Evolutionary conservation across 2,797 vertebrate genomes (phyloP), one percentile per base, ranked within the genome.

Genomic region (Tangara arthus): DNA sequence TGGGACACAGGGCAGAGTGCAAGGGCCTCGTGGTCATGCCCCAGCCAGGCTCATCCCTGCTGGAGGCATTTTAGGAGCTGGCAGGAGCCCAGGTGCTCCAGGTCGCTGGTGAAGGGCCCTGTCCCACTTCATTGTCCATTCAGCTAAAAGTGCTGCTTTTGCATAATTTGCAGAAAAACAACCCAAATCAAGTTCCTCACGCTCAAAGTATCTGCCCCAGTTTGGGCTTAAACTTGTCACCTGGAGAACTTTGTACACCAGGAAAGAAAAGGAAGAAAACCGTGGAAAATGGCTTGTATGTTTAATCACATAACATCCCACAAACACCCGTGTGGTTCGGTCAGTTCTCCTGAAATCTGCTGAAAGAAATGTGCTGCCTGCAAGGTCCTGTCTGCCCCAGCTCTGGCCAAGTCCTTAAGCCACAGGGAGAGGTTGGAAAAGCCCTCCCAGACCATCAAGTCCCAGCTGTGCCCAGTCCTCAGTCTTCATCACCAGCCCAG

Each of bases 291-390:
- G 18, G 44, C n/a, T 75, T 77, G 42, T 73, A 53, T 41, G 21
- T 88, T 95, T 88, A 90, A 86, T 83, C 34, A 34, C 12, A 3
- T 3, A 39, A 46, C 32, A 50, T 23, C 60, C 65, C 60, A 22
- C 32, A 37, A 71, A 28, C 0, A 9, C 21, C 28, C 8, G 10
- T 0, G 0, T 41, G 56, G 64, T 39, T 39, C 3, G 12, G 5
- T 41, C 49, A 52, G 34, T 26, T 61, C 49, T 78, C 49, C 46
- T 27, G 34, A 39, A 32, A 57, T 21, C 18, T 63, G 32, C 78
- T 46, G 73, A 15, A 28, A 50, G 52, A 65, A 83, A 63, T 2
- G 2, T 60, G 71, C 71, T 77, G 39, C 16, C 50, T 76, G 47
- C 32, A 22, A 46, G 12, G 17, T 57, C 50, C 26, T 2, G 8